phyloP scores from a whole-genome alignment of 2,113 vertebrate species.

The Lampris incognitus region DNA sequence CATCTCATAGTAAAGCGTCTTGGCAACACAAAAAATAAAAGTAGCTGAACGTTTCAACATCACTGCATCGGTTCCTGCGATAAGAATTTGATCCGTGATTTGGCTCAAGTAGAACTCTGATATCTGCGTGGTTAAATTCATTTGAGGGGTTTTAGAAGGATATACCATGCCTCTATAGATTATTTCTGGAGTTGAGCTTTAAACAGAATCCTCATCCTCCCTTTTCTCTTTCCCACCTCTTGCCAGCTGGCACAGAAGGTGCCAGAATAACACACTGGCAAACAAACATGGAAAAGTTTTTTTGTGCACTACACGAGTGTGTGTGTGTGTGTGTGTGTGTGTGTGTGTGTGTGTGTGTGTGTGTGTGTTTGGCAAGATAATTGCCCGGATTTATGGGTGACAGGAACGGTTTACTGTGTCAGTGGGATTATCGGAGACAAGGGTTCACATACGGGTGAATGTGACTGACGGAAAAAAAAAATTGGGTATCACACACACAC shows the following conservation, averaged over 20 bases:
- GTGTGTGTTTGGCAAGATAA: constrained; percentile 40
- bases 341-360: constrained; percentile 5
- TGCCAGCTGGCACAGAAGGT: constrained; percentile 48
- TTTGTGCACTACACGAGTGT: not conserved
- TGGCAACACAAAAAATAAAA: too few relatives aligned
- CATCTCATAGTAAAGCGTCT: too few relatives aligned
- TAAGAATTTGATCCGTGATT: too few relatives aligned
- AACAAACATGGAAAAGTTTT: constrained; percentile 13
- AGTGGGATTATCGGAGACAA: constrained; percentile 70
- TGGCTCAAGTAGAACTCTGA: too few relatives aligned
- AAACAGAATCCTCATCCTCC: not conserved
- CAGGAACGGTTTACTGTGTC: constrained; percentile 68
- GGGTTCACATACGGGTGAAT: constrained; percentile 71
- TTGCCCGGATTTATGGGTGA: constrained; percentile 68
- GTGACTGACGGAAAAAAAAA: constrained; percentile 39
- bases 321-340: constrained; percentile 4
- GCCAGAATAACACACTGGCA: constrained; percentile 56
- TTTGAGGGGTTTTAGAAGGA: too few relatives aligned
- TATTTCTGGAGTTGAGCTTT: too few relatives aligned
- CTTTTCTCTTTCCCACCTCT: constrained; percentile 4
- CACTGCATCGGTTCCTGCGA: too few relatives aligned
- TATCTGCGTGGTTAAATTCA: too few relatives aligned
- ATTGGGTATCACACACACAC: constrained; percentile 17
- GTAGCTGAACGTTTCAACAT: too few relatives aligned
- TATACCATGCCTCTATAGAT: too few relatives aligned